Evolutionary conservation across 2,888 invertebrate species (phyloP), one percentile per base, ranked within the genome.

Genomic region (Miltochrista miniata): DNA sequence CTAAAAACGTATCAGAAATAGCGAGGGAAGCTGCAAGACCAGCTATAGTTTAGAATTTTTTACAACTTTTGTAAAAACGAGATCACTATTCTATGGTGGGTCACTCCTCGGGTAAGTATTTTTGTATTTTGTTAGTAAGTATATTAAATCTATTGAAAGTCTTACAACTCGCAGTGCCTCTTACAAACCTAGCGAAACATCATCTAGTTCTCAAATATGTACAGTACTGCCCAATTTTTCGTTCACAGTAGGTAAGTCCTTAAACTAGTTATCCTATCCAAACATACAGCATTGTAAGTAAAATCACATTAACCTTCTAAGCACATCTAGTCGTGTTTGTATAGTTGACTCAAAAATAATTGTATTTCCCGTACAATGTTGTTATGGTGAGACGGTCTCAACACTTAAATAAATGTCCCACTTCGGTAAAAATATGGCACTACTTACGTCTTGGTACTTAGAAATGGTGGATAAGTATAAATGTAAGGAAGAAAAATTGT

Each of bases 381-480:
- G 35, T 44, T 40, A 51, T 9, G 12, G 14, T 24, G 18, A 37
- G 38, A 48, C 30, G n/a, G 13, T 24, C 34, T 50, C 13, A 40
- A 40, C 8, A 14, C 29, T 46, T 29, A 45, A 47, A 57, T 56
- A 52, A 47, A 52, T 44, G 36, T 51, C 24, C 34, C 50, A 33
- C 43, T 44, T 14, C 30, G 42, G 15, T 46, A 31, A 47, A 57
- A 53, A 47, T 52, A 58, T 64, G 51, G 50, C 7, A 34, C 33
- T 51, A 66, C 68, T 68, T 64, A 67, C 34, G 18, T 37, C 40
- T 42, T 41, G 42, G 8, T 46, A 43, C 14, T 45, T 48, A 42
- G 13, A 18, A 30, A 9, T 35, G 35, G 47, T 44, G 42, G 12
- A 33, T 12, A 31, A 15, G 42, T 45, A 34, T 44, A 43, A 58